phyloP scores from a whole-genome alignment of 2,888 invertebrate genomes.

The Cordilura impudica region DNA sequence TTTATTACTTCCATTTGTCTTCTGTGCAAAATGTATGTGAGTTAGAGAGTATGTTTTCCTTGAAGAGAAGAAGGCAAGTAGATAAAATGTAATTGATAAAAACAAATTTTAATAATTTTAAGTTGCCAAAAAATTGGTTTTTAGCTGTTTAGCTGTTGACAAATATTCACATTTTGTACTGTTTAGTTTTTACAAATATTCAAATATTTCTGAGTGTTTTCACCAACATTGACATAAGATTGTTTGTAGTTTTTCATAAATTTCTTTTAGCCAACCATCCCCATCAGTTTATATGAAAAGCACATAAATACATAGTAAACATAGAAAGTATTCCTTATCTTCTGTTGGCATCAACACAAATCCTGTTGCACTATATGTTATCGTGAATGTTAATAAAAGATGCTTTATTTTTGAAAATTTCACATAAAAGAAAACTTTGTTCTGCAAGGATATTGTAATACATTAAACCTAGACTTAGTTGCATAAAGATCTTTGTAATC shows the following conservation, averaged over 20 bases:
- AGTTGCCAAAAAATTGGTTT: no score
- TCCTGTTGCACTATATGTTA: slow-evolving; percentile 41
- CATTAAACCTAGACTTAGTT: slow-evolving; percentile 24
- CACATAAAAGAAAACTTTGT: slow-evolving; percentile 11
- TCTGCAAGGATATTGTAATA: slow-evolving; percentile 12
- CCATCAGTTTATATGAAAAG: background rate
- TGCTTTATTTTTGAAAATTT: background rate
- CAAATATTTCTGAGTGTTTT: no score
- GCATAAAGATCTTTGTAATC: background rate
- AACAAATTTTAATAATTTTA: no score
- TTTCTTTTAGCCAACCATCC: background rate
- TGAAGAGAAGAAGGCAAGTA: background rate
- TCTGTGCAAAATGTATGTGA: background rate
- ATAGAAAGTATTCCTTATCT: background rate
- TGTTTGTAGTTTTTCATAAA: no score
- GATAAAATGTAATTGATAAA: no score
- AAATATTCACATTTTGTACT: no score
- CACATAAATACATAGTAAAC: slow-evolving; percentile 22
- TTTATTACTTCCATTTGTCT: slow-evolving; percentile 47
- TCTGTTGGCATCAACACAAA: slow-evolving; percentile 12
- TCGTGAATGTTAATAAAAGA: slow-evolving; percentile 21
- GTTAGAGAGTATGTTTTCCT: background rate
- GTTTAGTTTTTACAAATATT: no score
- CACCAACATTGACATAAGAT: no score
- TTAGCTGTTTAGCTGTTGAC: no score